Evolutionary conservation across 1,140 invertebrate species (phyloP).

Genomic region (Drosophila neocordata): DNA sequence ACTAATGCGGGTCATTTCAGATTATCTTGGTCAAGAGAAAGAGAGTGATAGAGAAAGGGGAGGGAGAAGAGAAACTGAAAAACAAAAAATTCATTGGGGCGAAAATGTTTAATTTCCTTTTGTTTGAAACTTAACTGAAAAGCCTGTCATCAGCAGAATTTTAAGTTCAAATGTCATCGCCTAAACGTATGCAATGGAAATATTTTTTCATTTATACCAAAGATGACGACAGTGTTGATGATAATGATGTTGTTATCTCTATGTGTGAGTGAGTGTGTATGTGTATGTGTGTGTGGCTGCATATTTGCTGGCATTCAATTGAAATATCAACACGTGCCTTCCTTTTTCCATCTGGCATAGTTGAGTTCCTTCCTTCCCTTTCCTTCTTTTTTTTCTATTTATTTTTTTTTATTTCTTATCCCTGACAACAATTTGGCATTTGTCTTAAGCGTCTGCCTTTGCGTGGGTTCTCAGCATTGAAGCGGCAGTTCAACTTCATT

Average conservation of each 20-base stretch:
- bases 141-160: slow-evolving; percentile 68
- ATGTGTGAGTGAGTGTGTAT: slow-evolving; percentile 19
- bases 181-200: slow-evolving; percentile 41
- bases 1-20: slow-evolving; percentile 54
- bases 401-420: neutral
- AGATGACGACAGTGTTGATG: slow-evolving; percentile 5
- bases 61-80: slow-evolving; percentile 18
- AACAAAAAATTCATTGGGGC: slow-evolving; percentile 53
- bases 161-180: slow-evolving; percentile 71
- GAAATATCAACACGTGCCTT: slow-evolving; percentile 75
- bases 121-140: slow-evolving; percentile 59
- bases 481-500: slow-evolving; percentile 55
- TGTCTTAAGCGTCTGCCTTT: slow-evolving; percentile 53
- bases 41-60: neutral
- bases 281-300: slow-evolving; percentile 40
- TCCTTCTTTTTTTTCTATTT: no score
- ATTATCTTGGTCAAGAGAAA: slow-evolving; percentile 50
- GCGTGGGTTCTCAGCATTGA: neutral
- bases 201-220: slow-evolving; percentile 42
- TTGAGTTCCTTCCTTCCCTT: slow-evolving; percentile 40
- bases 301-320: slow-evolving; percentile 77
- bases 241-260: slow-evolving; percentile 9
- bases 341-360: slow-evolving; percentile 40
- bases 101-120: slow-evolving; percentile 78
- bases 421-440: slow-evolving; percentile 41